These are phyloP conservation scores for Poeciliopsis turneri DNA, from an alignment of 2,797 vertebrate genomes.

Conservation along the genomic window DNA sequence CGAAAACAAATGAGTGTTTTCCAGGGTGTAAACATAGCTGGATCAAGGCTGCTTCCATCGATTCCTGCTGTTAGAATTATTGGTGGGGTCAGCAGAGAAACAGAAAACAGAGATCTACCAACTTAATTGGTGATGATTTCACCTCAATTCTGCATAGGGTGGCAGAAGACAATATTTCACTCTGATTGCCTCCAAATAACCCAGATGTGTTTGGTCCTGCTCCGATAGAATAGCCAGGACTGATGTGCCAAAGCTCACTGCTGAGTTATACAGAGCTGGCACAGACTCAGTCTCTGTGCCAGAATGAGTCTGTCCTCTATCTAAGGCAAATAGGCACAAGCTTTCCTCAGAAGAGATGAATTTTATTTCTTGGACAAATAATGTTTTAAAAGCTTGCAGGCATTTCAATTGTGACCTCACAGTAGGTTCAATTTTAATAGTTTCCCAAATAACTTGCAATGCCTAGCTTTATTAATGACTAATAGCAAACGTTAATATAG, in stretches of 20 bases:
- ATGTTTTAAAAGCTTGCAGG: not conserved
- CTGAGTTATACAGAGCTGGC: conserved; percentile 40
- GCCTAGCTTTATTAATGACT: not conserved
- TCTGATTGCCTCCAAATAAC: conserved; percentile 39
- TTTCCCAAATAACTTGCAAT: not conserved
- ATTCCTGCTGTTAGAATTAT: conserved; percentile 28
- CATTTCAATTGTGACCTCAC: not conserved
- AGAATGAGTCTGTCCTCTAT: conserved; percentile 49
- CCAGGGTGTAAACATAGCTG: conserved; percentile 21
- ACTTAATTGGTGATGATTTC: conserved; percentile 25
- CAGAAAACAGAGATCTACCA: conserved; percentile 36
- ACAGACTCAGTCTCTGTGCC: conserved; percentile 13
- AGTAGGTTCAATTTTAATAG: not conserved
- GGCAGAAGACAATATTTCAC: conserved; percentile 38
- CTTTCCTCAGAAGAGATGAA: conserved; percentile 11
- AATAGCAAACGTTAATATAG: not conserved
- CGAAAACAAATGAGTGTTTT: conserved; percentile 5
- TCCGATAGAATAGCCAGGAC: conserved; percentile 41
- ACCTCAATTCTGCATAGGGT: conserved; percentile 23
- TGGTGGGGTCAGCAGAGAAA: conserved; percentile 35
- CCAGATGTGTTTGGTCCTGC: conserved; percentile 48
- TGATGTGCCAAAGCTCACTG: conserved; percentile 25
- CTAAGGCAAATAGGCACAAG: conserved; percentile 23
- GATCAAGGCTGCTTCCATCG: conserved; percentile 22
- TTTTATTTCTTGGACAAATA: conserved; percentile 13